phyloP scores from a whole-genome alignment of 2,113 vertebrate species.

The Proterorhinus semilunaris region DNA sequence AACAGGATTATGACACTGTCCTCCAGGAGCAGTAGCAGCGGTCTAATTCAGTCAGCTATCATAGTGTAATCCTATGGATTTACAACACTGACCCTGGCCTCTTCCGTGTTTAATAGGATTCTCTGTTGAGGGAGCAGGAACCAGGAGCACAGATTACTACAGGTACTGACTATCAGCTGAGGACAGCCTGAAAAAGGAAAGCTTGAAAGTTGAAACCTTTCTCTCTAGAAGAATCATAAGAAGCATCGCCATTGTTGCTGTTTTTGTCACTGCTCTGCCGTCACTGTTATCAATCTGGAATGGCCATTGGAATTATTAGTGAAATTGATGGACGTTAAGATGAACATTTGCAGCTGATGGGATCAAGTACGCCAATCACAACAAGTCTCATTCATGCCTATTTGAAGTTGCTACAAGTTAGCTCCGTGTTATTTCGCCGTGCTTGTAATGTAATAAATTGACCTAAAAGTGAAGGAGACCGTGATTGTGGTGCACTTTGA shows the following conservation, averaged over 20 bases:
- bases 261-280: too few relatives aligned
- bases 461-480: not conserved
- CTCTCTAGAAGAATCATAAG: too few relatives aligned
- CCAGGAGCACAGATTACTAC: constrained; percentile 8
- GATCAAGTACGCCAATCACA: too few relatives aligned
- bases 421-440: not conserved
- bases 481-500: not conserved
- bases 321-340: too few relatives aligned
- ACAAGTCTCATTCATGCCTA: too few relatives aligned
- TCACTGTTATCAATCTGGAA: too few relatives aligned
- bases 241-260: too few relatives aligned
- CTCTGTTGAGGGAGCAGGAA: constrained; percentile 11
- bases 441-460: not conserved
- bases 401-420: too few relatives aligned
- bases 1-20: not conserved
- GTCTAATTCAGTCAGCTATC: constrained; percentile 34
- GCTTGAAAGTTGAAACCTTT: too few relatives aligned
- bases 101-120: constrained; percentile 32
- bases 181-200: not conserved
- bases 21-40: constrained; percentile 2
- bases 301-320: too few relatives aligned
- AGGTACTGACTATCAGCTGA: not conserved
- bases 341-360: too few relatives aligned
- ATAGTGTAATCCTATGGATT: constrained; percentile 39
- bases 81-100: constrained; percentile 21